Evolutionary conservation across 2,113 vertebrate species (phyloP), one percentile per base, ranked within the genome.

Genomic region (Hirundichthys speculiger): DNA sequence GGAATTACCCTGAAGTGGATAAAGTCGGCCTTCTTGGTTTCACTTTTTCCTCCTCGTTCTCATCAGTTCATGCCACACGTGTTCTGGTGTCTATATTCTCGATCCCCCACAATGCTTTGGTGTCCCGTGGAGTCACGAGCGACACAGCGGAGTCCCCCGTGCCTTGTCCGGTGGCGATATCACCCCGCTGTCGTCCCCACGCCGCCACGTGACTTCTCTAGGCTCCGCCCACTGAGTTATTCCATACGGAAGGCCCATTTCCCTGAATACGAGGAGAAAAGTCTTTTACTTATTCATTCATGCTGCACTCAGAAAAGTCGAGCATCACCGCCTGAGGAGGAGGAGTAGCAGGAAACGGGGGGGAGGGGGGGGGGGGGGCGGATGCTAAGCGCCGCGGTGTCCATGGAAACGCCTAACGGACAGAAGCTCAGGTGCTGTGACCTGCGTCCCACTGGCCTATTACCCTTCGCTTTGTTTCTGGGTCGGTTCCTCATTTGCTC

Each of bases 251-350:
- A 40, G 48, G 27, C 62, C 63, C 64, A 66, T 14, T 64, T 78
- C 60, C 20, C 70, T 64, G 56, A 80, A 77, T 63, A 57, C 39
- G 54, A 67, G 16, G 34, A 53, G 48, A 21, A 72, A 66, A 75
- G 76, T 64, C 62, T n/a, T 84, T 91, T 84, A 90, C 70, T 89
- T 84, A 88, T 90, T 89, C 60, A 86, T 89, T 80, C 58, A 55
- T 75, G 25, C 69, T 55, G 72, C 75, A 64, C 71, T 84, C 72
- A 64, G 61, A 45, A 64, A 80, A 58, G 27, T 68, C 62, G 18
- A 51, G 39, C 51, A 70, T 34, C 11, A 1, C 69, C 51, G 60
- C 54, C 38, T 3, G 52, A 64, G n/a, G n/a, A n/a, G 25, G 49
- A 80, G 65, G 80, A 86, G 25, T 6, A 87, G 68, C 82, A 69